Evolutionary conservation across 2,888 invertebrate genomes (phyloP).

Genomic region (Philereme transversata): DNA sequence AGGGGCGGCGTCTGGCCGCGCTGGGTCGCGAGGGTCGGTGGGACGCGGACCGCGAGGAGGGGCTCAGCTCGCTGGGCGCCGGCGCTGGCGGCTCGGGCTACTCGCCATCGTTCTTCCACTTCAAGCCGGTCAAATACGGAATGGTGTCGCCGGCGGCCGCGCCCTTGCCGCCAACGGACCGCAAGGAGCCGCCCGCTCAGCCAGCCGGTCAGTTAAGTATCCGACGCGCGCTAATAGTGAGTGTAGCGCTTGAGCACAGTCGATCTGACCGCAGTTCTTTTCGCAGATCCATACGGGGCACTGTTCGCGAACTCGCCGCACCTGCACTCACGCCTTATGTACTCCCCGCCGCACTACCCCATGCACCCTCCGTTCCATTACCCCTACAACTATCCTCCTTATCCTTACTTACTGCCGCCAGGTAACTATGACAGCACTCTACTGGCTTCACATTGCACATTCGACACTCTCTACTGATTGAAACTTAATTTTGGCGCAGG

Average conservation of each 20-base stretch:
- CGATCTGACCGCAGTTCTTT: conserved; percentile 66
- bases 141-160: conserved; percentile 83
- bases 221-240: conserved; percentile 77
- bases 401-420: conserved; percentile 78
- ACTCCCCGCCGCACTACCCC: conserved; percentile 79
- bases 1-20: conserved; percentile 95
- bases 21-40: conserved; percentile 95
- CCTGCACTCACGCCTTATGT: conserved; percentile 77
- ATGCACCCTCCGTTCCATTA: conserved; percentile 79
- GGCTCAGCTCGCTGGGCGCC: conserved; percentile 90
- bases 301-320: conserved; percentile 74
- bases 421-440: conserved; percentile 63
- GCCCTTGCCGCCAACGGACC: conserved; percentile 73
- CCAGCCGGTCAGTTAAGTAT: conserved; percentile 85
- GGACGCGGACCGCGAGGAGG: conserved; percentile 92
- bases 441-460: conserved; percentile 32
- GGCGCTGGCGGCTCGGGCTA: conserved; percentile 91
- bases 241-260: conserved; percentile 73
- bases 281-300: conserved; percentile 78
- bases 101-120: conserved; percentile 96
- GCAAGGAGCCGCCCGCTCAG: conserved; percentile 82
- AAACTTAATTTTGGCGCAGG: conserved; percentile 22
- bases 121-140: conserved; percentile 93
- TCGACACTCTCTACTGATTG: conserved; percentile 30
- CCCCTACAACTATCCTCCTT: conserved; percentile 77